Conservation (phyloP, 1,140 invertebrate species). For the Mercenaria mercenaria region DNA sequence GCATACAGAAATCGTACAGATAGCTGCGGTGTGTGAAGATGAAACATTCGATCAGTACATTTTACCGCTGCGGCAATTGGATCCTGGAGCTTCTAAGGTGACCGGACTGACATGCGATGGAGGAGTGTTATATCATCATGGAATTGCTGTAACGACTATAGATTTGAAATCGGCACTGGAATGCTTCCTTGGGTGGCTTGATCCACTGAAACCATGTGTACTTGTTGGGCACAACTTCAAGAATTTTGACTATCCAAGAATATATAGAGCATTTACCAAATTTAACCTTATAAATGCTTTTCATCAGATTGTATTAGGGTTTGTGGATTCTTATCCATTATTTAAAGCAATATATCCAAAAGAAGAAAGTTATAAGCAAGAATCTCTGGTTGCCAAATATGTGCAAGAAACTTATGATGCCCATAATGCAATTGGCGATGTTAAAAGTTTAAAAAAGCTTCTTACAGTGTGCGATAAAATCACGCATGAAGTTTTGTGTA, state of each 20-base stretch:
- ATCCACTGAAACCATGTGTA: not conserved
- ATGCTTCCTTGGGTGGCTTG: not conserved
- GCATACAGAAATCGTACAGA: not conserved
- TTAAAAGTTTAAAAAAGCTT: not conserved
- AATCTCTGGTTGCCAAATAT: not conserved
- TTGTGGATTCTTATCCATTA: not conserved
- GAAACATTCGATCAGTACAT: constrained; percentile 1
- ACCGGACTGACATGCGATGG: constrained; percentile 1
- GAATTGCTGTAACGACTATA: not conserved
- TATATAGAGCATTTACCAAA: not conserved
- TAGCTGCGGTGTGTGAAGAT: not conserved
- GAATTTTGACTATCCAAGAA: not conserved
- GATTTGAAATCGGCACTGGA: not conserved
- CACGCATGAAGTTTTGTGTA: not conserved
- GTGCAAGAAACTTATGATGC: not conserved
- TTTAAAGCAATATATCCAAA: not conserved
- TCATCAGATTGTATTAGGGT: not conserved
- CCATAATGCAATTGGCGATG: constrained; percentile 13
- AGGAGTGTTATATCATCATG: not conserved
- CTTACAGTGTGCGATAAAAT: not conserved
- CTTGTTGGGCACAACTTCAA: constrained; percentile 24
- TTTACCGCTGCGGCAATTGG: not conserved
- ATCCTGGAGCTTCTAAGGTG: not conserved
- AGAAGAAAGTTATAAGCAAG: not conserved
- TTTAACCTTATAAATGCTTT: not conserved